Evolutionary conservation across 2,113 vertebrate species (phyloP).

Genomic region (Galeopterus variegatus): DNA sequence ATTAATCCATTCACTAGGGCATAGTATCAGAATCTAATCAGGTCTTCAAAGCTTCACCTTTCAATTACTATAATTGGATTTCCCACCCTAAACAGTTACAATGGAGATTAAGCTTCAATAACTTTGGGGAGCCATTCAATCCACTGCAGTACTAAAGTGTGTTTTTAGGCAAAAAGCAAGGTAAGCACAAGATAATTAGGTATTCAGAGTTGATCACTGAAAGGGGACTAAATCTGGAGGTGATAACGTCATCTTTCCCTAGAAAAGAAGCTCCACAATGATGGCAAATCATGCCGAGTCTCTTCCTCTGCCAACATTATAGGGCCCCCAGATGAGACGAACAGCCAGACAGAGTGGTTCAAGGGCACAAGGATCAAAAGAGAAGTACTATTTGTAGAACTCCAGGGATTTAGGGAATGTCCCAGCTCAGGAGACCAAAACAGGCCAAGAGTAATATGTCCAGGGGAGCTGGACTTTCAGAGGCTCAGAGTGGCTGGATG

Average conservation of each 20-base stretch:
- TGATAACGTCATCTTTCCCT: not conserved
- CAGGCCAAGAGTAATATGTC: not conserved
- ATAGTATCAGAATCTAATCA: no score
- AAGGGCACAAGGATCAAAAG: not conserved
- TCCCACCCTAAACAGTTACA: no score
- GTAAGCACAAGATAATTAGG: not conserved
- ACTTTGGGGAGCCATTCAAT: no score
- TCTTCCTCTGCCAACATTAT: not conserved
- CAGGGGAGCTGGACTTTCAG: not conserved
- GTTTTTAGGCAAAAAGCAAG: not conserved
- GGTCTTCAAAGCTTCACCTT: no score
- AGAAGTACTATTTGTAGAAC: not conserved
- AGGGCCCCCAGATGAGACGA: not conserved
- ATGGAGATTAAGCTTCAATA: no score
- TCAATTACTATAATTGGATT: no score
- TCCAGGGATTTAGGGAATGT: not conserved
- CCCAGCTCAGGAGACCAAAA: not conserved
- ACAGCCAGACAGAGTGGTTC: not conserved
- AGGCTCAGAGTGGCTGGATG: not conserved
- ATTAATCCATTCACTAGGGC: no score
- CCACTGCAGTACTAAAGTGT: not conserved
- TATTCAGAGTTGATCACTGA: not conserved
- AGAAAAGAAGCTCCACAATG: not conserved
- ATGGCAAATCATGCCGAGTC: not conserved
- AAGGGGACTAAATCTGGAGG: not conserved